phyloP scores from a whole-genome alignment of 2,888 invertebrate genomes.

The Acutogordius australiensis region DNA sequence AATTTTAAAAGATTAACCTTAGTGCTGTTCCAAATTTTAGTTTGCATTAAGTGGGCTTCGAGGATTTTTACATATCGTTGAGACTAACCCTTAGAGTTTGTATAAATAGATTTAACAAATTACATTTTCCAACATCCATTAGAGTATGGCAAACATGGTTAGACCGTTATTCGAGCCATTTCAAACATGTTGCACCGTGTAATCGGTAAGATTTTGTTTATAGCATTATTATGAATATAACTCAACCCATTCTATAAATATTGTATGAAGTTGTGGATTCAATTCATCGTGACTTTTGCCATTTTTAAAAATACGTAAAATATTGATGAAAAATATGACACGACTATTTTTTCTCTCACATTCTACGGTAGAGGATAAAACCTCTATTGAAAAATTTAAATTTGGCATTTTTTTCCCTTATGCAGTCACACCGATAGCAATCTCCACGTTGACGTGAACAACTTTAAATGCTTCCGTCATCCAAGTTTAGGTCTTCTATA shows the following conservation, averaged over 20 bases:
- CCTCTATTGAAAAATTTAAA: neutral
- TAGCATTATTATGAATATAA: neutral
- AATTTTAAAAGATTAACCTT: too few species aligned
- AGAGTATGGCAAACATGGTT: conserved; percentile 10
- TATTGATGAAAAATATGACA: too few species aligned
- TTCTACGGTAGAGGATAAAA: too few species aligned
- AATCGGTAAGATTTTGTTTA: neutral
- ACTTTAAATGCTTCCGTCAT: neutral
- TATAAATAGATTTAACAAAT: neutral
- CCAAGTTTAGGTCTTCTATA: neutral
- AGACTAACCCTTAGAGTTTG: neutral
- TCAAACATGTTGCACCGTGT: neutral
- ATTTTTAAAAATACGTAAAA: too few species aligned
- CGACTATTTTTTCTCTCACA: too few species aligned
- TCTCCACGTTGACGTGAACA: neutral
- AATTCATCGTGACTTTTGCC: too few species aligned
- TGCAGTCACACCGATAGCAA: neutral
- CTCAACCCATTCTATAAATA: neutral
- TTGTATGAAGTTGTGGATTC: too few species aligned
- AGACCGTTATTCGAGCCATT: neutral
- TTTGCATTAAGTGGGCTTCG: too few species aligned
- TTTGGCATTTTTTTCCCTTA: neutral
- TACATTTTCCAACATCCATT: neutral
- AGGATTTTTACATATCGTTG: too few species aligned
- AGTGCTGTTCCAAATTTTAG: too few species aligned